A percentile compares a stretch with the other conserved stretches of the same genome.
Conservation (phyloP, 2,888 invertebrate species). For the Melinaea marsaeus region DNA sequence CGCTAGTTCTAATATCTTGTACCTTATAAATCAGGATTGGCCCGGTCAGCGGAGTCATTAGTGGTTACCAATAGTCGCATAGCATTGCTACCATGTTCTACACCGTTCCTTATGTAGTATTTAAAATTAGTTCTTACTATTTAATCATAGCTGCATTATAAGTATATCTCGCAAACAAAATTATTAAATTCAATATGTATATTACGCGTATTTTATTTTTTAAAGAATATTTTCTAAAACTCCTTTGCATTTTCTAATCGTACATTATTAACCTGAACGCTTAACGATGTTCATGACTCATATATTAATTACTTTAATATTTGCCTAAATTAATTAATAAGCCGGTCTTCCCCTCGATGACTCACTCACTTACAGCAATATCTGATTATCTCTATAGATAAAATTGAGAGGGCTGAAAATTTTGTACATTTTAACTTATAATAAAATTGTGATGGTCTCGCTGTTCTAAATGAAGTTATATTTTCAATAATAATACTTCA, state of each 20-base stretch:
- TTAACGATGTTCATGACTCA: background rate
- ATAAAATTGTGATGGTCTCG: background rate
- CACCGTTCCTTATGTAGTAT: constrained; percentile 12
- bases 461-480: too few species aligned
- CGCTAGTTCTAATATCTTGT: background rate
- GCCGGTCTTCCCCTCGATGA: background rate
- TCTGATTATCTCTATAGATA: background rate
- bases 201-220: too few species aligned
- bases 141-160: too few species aligned
- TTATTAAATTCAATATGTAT: too few species aligned
- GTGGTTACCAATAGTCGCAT: constrained; percentile 58
- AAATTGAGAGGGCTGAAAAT: background rate
- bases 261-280: background rate
- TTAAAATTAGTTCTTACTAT: too few species aligned
- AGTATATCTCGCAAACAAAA: too few species aligned
- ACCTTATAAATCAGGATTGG: constrained; percentile 58
- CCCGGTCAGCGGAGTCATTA: constrained; percentile 62
- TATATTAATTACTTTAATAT: constrained; percentile 1
- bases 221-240: too few species aligned
- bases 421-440: background rate
- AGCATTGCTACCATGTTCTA: constrained; percentile 54
- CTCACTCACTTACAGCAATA: background rate
- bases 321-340: background rate
- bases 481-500: too few species aligned
- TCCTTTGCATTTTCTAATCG: background rate